phyloP scores from a whole-genome alignment of 2,888 invertebrate genomes.

The Dolichopus griseipennis region DNA sequence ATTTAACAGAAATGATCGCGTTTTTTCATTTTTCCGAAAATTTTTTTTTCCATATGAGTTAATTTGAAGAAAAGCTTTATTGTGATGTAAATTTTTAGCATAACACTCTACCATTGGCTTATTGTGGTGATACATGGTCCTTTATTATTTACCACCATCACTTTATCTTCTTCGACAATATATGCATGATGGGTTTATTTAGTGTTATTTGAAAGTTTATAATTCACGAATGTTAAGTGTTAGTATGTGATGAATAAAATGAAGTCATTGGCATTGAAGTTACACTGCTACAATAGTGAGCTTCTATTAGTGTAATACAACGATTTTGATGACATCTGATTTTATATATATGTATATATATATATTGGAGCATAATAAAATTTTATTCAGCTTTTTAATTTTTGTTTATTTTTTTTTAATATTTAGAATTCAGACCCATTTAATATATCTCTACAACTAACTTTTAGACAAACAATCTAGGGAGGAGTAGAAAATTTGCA shows the following conservation, averaged over 20 bases:
- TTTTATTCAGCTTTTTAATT: not conserved
- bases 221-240: not conserved
- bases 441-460: too few relatives aligned
- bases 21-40: too few relatives aligned
- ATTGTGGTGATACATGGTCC: not conserved
- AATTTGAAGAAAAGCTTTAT: constrained; percentile 12
- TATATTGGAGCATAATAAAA: not conserved
- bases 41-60: constrained; percentile 16
- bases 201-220: not conserved
- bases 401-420: too few relatives aligned
- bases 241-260: not conserved
- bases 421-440: too few relatives aligned
- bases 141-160: too few relatives aligned
- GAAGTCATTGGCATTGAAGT: constrained; percentile 22
- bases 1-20: too few relatives aligned
- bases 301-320: too few relatives aligned
- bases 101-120: not conserved
- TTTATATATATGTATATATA: not conserved
- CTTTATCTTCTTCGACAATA: too few relatives aligned
- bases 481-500: constrained; percentile 10
- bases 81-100: not conserved
- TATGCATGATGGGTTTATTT: not conserved
- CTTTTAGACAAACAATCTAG: not conserved
- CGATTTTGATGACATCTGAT: too few relatives aligned
- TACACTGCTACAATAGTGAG: too few relatives aligned